A percentile compares a stretch with the other conserved stretches of the same genome.
phyloP scores from a whole-genome alignment of 2,113 vertebrate genomes.

The Chaenocephalus aceratus region DNA sequence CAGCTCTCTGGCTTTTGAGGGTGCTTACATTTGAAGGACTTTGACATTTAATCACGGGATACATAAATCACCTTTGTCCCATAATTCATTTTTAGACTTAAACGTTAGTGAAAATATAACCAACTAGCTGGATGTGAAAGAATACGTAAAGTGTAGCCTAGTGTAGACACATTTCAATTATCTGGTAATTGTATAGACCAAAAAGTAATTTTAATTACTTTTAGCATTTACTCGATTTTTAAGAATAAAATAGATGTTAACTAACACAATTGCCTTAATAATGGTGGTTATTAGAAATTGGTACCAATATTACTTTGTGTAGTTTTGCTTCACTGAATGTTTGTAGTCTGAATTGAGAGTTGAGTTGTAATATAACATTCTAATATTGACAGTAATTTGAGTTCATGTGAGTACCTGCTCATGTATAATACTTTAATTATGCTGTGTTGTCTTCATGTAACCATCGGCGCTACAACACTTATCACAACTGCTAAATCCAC shows the following conservation, averaged over 20 bases:
- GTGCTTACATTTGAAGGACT: background rate
- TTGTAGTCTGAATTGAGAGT: background rate
- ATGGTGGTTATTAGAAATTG: too few species aligned
- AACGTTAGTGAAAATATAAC: background rate
- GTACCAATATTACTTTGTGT: too few species aligned
- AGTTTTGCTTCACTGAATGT: too few species aligned
- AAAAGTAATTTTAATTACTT: too few species aligned
- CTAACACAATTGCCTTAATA: too few species aligned
- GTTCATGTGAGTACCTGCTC: background rate
- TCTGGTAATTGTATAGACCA: too few species aligned
- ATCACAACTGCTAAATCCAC: background rate
- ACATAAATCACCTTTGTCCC: slow-evolving; percentile 1
- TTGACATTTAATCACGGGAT: background rate
- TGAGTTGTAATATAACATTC: background rate
- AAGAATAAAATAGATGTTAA: too few species aligned
- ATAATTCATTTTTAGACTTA: slow-evolving; percentile 9
- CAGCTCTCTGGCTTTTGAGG: background rate
- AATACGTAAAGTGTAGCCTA: too few species aligned
- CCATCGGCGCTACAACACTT: background rate
- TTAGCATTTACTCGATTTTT: too few species aligned
- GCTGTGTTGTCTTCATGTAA: too few species aligned
- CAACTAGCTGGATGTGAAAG: background rate
- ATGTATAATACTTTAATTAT: too few species aligned
- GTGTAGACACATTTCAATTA: too few species aligned
- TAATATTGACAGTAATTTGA: background rate